phyloP scores from a whole-genome alignment of 2,888 invertebrate genomes.

The Macrosiphum euphorbiae region DNA sequence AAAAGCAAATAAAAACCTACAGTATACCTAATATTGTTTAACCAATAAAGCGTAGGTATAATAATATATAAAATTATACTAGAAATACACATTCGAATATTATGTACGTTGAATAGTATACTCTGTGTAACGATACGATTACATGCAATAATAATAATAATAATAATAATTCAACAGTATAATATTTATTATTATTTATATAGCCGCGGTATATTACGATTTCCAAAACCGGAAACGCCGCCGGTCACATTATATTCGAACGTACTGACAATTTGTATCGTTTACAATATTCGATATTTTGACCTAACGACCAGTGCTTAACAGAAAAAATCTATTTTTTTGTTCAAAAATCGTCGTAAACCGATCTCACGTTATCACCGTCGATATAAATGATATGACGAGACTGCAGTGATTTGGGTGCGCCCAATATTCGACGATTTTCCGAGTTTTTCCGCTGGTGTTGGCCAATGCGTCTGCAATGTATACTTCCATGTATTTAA shows the following conservation, averaged over 20 bases:
- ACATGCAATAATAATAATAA: conserved; percentile 5
- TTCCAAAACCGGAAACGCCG: neutral
- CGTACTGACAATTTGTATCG: neutral
- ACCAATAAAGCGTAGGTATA: neutral
- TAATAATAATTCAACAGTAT: neutral
- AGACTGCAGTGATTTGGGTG: neutral
- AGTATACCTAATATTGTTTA: neutral
- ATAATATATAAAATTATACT: neutral
- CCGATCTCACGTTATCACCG: no score
- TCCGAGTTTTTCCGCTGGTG: neutral
- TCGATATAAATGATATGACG: neutral
- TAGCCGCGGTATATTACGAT: neutral
- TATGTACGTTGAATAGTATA: neutral
- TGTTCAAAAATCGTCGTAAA: neutral
- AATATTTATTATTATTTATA: neutral
- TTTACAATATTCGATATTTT: neutral
- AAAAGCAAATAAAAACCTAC: neutral
- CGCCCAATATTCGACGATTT: neutral
- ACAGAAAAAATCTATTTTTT: neutral
- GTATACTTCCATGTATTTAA: neutral
- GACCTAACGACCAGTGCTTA: neutral
- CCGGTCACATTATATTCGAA: neutral
- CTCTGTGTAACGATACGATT: neutral
- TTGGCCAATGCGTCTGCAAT: no score
- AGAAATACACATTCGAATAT: neutral